Base-by-base conservation (phyloP, 2,888 invertebrate species). In the Bugula neritina region DNA sequence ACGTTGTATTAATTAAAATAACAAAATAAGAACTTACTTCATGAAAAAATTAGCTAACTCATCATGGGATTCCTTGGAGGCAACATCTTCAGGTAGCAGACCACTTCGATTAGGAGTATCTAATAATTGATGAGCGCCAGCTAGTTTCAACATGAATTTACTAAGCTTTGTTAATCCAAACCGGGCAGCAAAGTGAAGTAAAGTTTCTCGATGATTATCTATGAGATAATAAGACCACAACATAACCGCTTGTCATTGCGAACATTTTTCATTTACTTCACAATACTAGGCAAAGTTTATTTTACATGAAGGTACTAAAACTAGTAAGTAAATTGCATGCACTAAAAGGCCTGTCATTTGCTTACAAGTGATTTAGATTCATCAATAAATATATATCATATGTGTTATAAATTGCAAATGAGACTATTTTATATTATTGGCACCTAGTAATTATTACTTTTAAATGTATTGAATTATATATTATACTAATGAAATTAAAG, bases 91-190 rank as follows among this genome's bases (percentile, higher is more conserved):
- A 31, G 63, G 63, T n/a, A 63, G 31, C 10, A 63, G 31, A 10
- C 63, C 63, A 31, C 63, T 63, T n/a, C 31, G 63, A 34, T 63
- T 63, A 10, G 63, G 5, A 31, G 31, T 63, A 27, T 63, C 31
- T 31, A 63, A 63, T 13, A 25, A 34, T n/a, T 63, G 29, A 2
- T 3, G 2, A 13, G 31, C 63, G 2, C 63, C 63, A 25, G 29
- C 31, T 13, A 63, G 63, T 27, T 2, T 63, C 34, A 63, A 27
- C 63, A 63, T 13, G 5, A 2, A 5, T n/a, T 63, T 63, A 31
- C 63, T 2, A 63, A 63, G 31, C 27, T 63, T 63, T 31, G 10
- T 27, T 31, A 63, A n/a, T 31, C 63, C 63, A 31, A 63, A 63
- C 31, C 63, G 27, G 31, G 31, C 29, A 31, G 5, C 63, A 29